Evolutionary conservation across 2,888 invertebrate genomes (phyloP), one percentile per base, ranked within the genome.

Genomic region (Pterostichus niger): DNA sequence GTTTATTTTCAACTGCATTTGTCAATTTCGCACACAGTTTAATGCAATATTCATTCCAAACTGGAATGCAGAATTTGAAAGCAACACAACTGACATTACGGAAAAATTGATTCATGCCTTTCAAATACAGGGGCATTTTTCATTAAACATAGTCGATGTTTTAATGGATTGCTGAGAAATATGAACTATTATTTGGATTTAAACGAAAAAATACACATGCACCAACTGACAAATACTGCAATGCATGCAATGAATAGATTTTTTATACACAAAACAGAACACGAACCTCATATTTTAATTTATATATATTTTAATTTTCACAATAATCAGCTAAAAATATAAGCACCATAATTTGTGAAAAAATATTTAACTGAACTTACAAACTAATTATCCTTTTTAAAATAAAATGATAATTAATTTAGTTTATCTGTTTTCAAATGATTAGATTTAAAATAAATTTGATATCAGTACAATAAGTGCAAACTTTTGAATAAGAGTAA

Each of bases 21-120:
- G 64, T 71, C 44, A n/a, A 71, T 17, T 46, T 64, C 40, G 52
- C 52, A 64, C 68, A 11, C 68, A 44, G 68, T 15, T 71, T 17
- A 71, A 71, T 71, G 44, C 17, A 71, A 71, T 71, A 71, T 71
- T 68, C 35, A 68, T 68, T 13, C 68, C 11, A 40, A 15, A 71
- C 10, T 15, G 40, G 44, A 71, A 17, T 56, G 15, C 31, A 71
- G 40, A 71, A 40, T 71, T 44, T 44, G 44, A 68, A 61, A 61
- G 33, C 61, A 61, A 24, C 9, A 40, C 9, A 56, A 56, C 15
- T 17, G 40, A 71, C 44, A 44, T 71, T 71, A 44, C 44, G 11
- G 17, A 35, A 35, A 40, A 71, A 71, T 71, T 71, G 68, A 71
- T 71, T 71, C 40, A 44, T 44, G 17, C 9, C 15, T 71, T 56